Evolutionary conservation across 2,888 invertebrate genomes (phyloP), one percentile per base, ranked within the genome.

Genomic region (Ramazzottius varieornatus): DNA sequence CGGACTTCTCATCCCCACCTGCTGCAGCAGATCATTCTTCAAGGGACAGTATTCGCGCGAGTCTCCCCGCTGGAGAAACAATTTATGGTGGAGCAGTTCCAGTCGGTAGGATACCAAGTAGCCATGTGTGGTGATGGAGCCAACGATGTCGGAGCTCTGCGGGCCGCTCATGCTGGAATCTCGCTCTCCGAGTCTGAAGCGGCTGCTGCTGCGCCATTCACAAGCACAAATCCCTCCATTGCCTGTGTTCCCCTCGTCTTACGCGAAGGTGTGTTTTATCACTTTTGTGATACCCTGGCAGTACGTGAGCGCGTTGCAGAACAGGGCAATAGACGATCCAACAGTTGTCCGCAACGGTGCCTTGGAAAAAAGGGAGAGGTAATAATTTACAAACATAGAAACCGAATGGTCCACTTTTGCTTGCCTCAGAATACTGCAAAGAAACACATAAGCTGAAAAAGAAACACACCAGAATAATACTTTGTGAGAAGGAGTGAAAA

Each of bases 91-190:
- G 83, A 88, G 68, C 86, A 88, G 72, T 80, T 93, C 65, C 92
- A 93, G 74, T 83, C 82, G 1, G 75, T 20, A 68, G 74, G 75
- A 29, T 77, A 77, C 68, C 73, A 75, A 65, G 75, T 89, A 82
- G 88, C 85, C 0, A 92, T 91, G 91, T 94, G 93, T 71, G 94
- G 94, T 0, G 94, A 94, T 77, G 94, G 94, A 1, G 93, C 94
- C 0, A 94, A 94, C 76, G 94, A 94, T 77, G 93, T 93, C 74
- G 92, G 92, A 0, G 92, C 92, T 0, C 77, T 92, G 1, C 87
- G 91, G 71, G 88, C 88, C 0, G 92, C 93, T 0, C 91, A 93
- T 75, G 84, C 90, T 0, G 93, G 93, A 16, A 86, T 93, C 68
- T 89, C 89, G 1, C 80, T 93, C 1, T 91, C 91, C 0, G 89